Evolutionary conservation across 2,113 vertebrate genomes (phyloP).

Genomic region (Paratilapia polleni): DNA sequence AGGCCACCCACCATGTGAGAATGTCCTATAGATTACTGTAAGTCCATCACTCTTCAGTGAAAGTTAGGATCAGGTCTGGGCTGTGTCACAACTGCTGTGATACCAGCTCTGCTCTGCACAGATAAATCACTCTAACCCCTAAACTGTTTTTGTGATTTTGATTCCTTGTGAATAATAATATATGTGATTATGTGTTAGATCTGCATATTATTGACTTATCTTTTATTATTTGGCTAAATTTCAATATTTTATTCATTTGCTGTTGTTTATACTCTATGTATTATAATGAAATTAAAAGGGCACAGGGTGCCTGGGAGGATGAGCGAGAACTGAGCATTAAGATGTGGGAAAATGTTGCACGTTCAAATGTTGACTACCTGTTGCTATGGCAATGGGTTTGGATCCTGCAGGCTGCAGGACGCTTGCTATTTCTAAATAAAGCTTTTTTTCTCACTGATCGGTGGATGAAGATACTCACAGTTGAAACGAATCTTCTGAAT

Average conservation of each 20-base stretch:
- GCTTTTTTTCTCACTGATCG: constrained; percentile 76
- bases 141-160: background rate
- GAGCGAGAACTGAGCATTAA: constrained; percentile 69
- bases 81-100: background rate
- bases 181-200: background rate
- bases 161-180: constrained; percentile 17
- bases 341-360: constrained; percentile 75
- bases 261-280: constrained; percentile 49
- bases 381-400: constrained; percentile 81
- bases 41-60: constrained; percentile 36
- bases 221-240: constrained; percentile 51
- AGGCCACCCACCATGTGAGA: constrained; percentile 68
- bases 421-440: constrained; percentile 85
- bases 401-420: constrained; percentile 78
- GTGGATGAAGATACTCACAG: constrained; percentile 67
- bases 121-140: background rate
- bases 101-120: background rate
- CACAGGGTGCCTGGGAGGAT: constrained; percentile 51
- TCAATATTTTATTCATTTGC: constrained; percentile 50
- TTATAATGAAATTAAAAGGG: constrained; percentile 73
- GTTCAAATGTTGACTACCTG: constrained; percentile 83
- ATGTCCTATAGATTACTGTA: constrained; percentile 71
- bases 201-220: constrained; percentile 14
- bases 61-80: constrained; percentile 13
- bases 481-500: constrained; percentile 67